A percentile compares a stretch with the other conserved stretches of the same genome.
Conservation (phyloP, 1,140 invertebrate species). For the Apis cerana region DNA sequence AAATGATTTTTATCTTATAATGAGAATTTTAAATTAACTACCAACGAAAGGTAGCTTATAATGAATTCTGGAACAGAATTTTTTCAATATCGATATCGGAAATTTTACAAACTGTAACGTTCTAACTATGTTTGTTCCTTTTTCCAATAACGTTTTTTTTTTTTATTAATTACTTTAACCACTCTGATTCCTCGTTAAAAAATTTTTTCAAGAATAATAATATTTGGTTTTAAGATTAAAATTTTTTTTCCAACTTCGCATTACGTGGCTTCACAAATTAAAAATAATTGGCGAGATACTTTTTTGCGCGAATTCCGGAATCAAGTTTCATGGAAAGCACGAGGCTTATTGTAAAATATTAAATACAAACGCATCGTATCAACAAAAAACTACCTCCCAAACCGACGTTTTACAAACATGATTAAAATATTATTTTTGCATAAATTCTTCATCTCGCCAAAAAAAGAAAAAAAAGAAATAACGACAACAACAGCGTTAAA, state of each 20-base stretch:
- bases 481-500: no score
- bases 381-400: no score
- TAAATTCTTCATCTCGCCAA: no score
- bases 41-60: not conserved
- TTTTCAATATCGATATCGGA: not conserved
- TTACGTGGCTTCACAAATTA: not conserved
- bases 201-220: not conserved
- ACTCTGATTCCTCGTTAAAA: not conserved
- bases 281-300: not conserved
- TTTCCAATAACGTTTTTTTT: not conserved
- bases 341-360: no score
- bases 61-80: not conserved
- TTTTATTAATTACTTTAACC: not conserved
- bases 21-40: not conserved
- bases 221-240: not conserved
- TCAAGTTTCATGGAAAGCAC: no score
- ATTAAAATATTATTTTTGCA: no score
- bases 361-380: no score
- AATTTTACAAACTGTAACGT: not conserved
- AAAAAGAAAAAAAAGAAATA: no score
- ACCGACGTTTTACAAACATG: no score
- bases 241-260: accelerated
- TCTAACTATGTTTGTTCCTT: not conserved
- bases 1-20: not conserved
- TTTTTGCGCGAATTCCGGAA: no score